Evolutionary conservation across 2,113 vertebrate genomes (phyloP), one percentile per base, ranked within the genome.

Genomic region (Leucopternis melanops): DNA sequence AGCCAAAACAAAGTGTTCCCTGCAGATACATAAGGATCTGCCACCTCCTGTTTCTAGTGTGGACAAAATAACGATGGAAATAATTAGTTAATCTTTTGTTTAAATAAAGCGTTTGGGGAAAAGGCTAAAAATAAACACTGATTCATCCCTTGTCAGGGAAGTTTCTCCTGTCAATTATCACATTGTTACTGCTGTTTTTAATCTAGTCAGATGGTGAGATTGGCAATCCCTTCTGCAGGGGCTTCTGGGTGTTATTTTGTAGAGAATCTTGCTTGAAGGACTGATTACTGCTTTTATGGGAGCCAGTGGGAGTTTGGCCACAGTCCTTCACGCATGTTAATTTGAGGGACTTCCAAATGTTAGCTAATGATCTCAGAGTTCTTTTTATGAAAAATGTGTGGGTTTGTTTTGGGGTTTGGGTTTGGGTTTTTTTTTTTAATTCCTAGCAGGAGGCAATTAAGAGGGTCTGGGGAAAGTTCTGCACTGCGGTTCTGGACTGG

Each of bases 111-210:
- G 2, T 91, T 97, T 74, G 78, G 70, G 84, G 5, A 49, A 86
- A 94, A 89, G 67, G 74, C 94, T 97, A 97, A 97, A 97, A 97
- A 96, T 97, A 97, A 95, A 96, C 87, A 95, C 94, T 96, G 97
- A 97, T 97, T 97, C 95, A 97, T 97, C 94, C 86, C 94, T 90
- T 95, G 94, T 96, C 96, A 97, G 91, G 95, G 96, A 97, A 97
- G 89, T 94, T 96, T 97, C 96, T 97, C 92, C 94, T 96, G 96
- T 97, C 96, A 97, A 97, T 97, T 97, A 96, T 97, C 95, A 97
- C 95, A 89, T 95, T 97, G 97, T 95, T 97, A 96, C 96, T 96
- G 96, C 96, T 97, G 96, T 96, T 97, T 97, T 97, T 96, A 97
- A 97, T 95, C 90, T 97, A 95, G 96, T 96, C 96, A 97, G 92